Percentiles rank a stretch among this genome's conserved stretches.
Conservation (phyloP, 2,888 invertebrate species). For the Escarpia spicata region DNA sequence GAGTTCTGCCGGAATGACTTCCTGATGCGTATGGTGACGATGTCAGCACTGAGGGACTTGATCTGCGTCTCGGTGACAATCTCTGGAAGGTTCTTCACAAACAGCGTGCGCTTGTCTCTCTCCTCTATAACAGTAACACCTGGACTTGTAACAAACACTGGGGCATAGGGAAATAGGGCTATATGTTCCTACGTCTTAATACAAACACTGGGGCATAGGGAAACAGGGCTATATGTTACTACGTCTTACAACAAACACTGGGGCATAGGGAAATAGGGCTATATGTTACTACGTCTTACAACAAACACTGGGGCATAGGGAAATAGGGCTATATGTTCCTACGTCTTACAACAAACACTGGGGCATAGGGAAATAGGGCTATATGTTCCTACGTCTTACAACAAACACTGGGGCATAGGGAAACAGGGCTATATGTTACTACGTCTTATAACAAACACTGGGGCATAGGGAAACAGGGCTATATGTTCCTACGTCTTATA, state of each 20-base stretch:
- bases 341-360: no score
- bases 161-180: not conserved
- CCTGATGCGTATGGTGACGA: conserved; percentile 40
- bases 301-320: not conserved
- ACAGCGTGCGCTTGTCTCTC: conserved; percentile 39
- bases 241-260: not conserved
- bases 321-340: no score
- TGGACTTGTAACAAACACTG: not conserved
- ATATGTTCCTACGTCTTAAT: not conserved
- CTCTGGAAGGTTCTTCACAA: conserved; percentile 42
- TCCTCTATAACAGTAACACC: conserved; percentile 32
- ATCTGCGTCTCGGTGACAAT: conserved; percentile 37
- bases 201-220: not conserved
- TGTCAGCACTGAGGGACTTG: conserved; percentile 40
- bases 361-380: no score
- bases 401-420: no score
- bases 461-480: no score
- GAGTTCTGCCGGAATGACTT: not conserved
- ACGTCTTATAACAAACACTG: no score
- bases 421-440: no score
- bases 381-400: no score
- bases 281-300: not conserved
- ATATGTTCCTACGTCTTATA: no score
- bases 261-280: not conserved
- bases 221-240: no score